Conservation (phyloP, 2,888 invertebrate genomes). For the Eupithecia exiguata region DNA sequence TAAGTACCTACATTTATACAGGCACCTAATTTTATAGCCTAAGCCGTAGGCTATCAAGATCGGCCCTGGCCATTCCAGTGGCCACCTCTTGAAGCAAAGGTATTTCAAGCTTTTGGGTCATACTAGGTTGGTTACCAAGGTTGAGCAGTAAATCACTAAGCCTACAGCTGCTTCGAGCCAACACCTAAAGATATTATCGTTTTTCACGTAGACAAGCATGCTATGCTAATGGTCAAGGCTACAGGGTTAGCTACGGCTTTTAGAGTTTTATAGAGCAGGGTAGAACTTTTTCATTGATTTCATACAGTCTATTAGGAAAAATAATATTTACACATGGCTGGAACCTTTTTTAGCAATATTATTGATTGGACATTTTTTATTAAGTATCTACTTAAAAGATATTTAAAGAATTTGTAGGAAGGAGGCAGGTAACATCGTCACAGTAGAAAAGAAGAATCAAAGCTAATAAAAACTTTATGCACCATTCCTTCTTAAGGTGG, state of each 20-base stretch:
- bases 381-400: too few relatives aligned
- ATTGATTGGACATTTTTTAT: too few relatives aligned
- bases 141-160: slow-evolving; percentile 18
- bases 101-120: slow-evolving; percentile 1
- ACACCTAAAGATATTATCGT: slow-evolving; percentile 38
- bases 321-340: neutral
- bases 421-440: too few relatives aligned
- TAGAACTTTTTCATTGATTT: neutral
- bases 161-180: neutral
- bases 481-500: too few relatives aligned
- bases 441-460: too few relatives aligned
- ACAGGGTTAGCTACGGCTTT: neutral
- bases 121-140: slow-evolving; percentile 25
- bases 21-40: too few relatives aligned
- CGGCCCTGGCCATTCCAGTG: neutral
- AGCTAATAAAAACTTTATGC: too few relatives aligned
- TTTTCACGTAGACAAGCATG: slow-evolving; percentile 31
- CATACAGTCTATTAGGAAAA: neutral
- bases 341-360: neutral
- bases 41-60: neutral
- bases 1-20: too few relatives aligned
- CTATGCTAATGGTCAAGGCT: slow-evolving; percentile 21
- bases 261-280: neutral
- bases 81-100: neutral
- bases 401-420: too few relatives aligned